A percentile compares a stretch with the other conserved stretches of the same genome.
phyloP scores from a whole-genome alignment of 2,797 vertebrate species.

The Momotus momota region DNA sequence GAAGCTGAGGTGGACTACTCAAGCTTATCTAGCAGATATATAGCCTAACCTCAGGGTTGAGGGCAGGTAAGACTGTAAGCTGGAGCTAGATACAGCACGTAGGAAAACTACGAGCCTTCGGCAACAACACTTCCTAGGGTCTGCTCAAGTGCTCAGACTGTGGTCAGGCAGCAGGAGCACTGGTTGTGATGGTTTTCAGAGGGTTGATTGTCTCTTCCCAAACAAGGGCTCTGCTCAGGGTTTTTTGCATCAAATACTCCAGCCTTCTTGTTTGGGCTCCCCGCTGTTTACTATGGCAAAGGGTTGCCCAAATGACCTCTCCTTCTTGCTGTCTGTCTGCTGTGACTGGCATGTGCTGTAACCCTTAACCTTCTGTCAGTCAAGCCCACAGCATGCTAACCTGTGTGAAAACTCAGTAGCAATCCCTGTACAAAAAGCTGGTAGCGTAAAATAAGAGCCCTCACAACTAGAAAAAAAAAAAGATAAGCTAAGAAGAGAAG shows the following conservation, averaged over 20 bases:
- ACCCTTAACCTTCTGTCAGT: slow-evolving; percentile 18
- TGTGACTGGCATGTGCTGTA: background rate
- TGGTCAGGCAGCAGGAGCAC: background rate
- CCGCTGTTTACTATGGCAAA: background rate
- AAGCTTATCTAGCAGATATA: background rate
- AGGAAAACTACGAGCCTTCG: background rate
- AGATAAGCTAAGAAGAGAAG: background rate
- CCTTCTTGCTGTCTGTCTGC: background rate
- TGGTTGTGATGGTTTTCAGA: background rate
- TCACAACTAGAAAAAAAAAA: background rate
- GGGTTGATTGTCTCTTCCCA: background rate
- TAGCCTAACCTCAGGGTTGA: background rate
- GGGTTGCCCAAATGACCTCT: background rate
- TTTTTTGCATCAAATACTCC: background rate
- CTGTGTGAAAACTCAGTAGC: background rate
- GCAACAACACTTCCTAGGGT: background rate
- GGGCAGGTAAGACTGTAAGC: background rate
- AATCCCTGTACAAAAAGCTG: background rate
- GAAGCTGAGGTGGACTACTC: background rate
- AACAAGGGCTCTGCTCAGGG: background rate
- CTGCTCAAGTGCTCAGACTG: background rate
- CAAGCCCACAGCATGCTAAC: background rate
- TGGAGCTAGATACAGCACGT: background rate
- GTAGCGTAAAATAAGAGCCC: background rate
- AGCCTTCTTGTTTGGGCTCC: background rate